A percentile compares a stretch with the other conserved stretches of the same genome.
Evolutionary conservation across 2,797 vertebrate species (phyloP).

Genomic region (Pipistrellus pygmaeus): DNA sequence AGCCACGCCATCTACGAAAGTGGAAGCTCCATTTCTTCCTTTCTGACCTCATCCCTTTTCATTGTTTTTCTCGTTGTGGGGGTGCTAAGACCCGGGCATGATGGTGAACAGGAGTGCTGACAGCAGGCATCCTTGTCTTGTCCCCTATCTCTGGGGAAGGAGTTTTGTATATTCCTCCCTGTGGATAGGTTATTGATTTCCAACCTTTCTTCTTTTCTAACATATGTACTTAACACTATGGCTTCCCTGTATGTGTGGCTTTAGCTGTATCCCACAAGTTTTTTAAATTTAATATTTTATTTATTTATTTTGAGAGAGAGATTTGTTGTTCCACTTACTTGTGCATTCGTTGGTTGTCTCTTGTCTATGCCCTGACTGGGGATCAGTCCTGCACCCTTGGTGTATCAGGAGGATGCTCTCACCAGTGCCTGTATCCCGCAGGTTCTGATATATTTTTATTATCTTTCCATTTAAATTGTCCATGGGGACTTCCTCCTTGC

Average conservation of each 20-base stretch:
- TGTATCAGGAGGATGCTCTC: neutral
- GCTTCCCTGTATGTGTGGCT: neutral
- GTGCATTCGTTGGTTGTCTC: neutral
- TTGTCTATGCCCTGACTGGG: neutral
- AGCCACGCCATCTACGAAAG: neutral
- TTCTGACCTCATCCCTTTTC: neutral
- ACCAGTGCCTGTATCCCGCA: neutral
- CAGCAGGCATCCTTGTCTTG: neutral
- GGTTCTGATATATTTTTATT: neutral
- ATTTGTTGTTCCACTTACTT: neutral
- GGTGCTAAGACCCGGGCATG: neutral
- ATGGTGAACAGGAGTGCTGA: neutral
- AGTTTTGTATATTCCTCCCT: neutral
- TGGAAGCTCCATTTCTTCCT: neutral
- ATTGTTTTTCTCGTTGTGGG: neutral
- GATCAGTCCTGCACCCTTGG: neutral
- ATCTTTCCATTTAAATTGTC: conserved; percentile 20
- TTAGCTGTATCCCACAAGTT: conserved; percentile 3
- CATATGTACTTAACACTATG: neutral
- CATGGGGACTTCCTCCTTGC: conserved; percentile 8
- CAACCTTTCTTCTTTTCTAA: neutral
- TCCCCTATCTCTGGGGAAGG: neutral
- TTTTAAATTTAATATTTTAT: neutral
- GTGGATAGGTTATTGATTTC: neutral
- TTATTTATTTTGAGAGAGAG: neutral